Evolutionary conservation across 1,140 invertebrate genomes (phyloP).

Genomic region (Sarcophaga bullata): DNA sequence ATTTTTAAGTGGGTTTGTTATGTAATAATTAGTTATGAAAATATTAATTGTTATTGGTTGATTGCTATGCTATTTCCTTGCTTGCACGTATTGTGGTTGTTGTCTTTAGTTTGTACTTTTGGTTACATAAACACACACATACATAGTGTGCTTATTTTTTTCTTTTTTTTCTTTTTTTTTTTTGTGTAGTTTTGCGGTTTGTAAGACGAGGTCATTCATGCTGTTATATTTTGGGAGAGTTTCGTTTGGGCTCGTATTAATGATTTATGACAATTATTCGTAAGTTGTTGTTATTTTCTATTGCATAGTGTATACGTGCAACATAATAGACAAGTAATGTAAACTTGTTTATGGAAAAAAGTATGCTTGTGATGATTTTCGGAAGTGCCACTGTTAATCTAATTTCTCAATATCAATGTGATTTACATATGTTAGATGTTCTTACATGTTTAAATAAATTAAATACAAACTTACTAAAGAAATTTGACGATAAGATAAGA

Average conservation of each 20-base stretch:
- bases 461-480: too few species aligned
- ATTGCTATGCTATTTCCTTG: neutral
- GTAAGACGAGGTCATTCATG: conserved; percentile 33
- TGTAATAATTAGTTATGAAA: conserved; percentile 39
- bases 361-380: neutral
- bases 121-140: too few species aligned
- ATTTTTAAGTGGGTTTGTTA: conserved; percentile 23
- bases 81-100: conserved; percentile 32
- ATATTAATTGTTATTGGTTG: conserved; percentile 27
- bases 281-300: neutral
- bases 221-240: conserved; percentile 9
- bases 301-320: neutral
- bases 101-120: too few species aligned
- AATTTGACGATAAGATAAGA: too few species aligned
- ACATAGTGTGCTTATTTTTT: conserved; percentile 1
- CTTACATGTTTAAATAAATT: too few species aligned
- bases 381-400: neutral
- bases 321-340: too few species aligned
- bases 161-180: conserved; percentile 60
- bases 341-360: neutral
- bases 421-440: too few species aligned
- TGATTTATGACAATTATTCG: conserved; percentile 35
- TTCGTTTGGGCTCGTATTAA: conserved; percentile 8
- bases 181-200: conserved; percentile 15
- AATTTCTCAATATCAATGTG: too few species aligned